Conservation (phyloP, 2,797 vertebrate species). For the Euphonia xanthogaster region DNA sequence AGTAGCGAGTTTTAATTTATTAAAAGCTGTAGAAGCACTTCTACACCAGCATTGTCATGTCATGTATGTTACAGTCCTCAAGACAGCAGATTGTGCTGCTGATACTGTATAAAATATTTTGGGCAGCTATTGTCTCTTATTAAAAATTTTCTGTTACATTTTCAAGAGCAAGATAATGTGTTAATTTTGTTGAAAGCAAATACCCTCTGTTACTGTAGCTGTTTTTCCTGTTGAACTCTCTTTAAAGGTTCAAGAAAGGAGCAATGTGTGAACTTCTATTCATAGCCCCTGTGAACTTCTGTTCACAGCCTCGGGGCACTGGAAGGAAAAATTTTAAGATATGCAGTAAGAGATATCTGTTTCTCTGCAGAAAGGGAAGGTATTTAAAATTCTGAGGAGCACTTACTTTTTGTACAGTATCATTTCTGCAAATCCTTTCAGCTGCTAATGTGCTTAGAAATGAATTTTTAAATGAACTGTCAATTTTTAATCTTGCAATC, state of each 20-base stretch:
- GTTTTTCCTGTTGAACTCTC: neutral
- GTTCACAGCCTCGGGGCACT: neutral
- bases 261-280: neutral
- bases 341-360: neutral
- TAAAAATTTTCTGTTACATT: neutral
- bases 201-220: neutral
- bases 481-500: slow-evolving; percentile 12
- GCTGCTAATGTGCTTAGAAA: slow-evolving; percentile 27
- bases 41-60: neutral
- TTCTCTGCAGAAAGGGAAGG: neutral
- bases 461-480: slow-evolving; percentile 33
- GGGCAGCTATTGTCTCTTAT: neutral
- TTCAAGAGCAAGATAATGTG: neutral
- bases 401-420: slow-evolving; percentile 7
- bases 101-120: neutral
- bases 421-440: slow-evolving; percentile 21
- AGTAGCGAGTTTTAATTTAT: slow-evolving; percentile 58
- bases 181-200: slow-evolving; percentile 18
- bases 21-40: slow-evolving; percentile 44
- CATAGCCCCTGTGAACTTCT: neutral
- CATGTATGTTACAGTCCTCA: neutral
- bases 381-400: slow-evolving; percentile 19
- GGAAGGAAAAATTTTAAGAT: neutral
- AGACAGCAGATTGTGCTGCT: neutral
- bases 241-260: slow-evolving; percentile 6